phyloP scores from a whole-genome alignment of 2,113 vertebrate genomes.

The Turdus rufiventris region DNA sequence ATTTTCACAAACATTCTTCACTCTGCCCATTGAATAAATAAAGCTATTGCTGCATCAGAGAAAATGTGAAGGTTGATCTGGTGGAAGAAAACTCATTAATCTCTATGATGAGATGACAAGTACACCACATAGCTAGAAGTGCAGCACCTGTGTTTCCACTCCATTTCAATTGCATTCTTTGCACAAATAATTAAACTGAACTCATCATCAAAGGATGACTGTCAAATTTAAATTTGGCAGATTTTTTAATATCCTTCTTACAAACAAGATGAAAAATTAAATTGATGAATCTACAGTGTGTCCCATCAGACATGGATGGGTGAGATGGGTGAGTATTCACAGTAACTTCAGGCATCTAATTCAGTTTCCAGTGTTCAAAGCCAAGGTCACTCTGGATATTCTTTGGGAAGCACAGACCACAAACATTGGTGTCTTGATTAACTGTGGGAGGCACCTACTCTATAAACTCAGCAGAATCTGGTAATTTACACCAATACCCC shows the following conservation, averaged over 20 bases:
- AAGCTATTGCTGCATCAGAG: background rate
- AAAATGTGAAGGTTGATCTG: background rate
- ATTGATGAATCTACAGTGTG: background rate
- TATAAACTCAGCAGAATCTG: background rate
- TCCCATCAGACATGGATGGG: background rate
- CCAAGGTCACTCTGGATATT: background rate
- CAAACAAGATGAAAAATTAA: background rate
- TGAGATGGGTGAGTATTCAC: background rate
- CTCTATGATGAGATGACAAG: background rate
- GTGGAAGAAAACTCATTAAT: background rate
- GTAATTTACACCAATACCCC: background rate
- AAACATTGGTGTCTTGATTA: background rate
- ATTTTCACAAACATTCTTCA: background rate
- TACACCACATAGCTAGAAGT: background rate
- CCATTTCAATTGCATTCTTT: background rate
- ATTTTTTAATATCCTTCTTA: background rate
- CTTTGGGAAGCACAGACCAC: background rate
- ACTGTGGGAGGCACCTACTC: background rate
- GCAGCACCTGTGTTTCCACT: background rate
- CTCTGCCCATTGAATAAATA: background rate
- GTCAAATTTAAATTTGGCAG: background rate
- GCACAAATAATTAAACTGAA: background rate
- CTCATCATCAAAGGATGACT: background rate
- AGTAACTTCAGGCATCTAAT: background rate
- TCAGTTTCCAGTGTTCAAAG: background rate